A percentile compares a stretch with the other conserved stretches of the same genome.
phyloP scores from a whole-genome alignment of 2,113 vertebrate genomes.

The Semnornis frantzii region DNA sequence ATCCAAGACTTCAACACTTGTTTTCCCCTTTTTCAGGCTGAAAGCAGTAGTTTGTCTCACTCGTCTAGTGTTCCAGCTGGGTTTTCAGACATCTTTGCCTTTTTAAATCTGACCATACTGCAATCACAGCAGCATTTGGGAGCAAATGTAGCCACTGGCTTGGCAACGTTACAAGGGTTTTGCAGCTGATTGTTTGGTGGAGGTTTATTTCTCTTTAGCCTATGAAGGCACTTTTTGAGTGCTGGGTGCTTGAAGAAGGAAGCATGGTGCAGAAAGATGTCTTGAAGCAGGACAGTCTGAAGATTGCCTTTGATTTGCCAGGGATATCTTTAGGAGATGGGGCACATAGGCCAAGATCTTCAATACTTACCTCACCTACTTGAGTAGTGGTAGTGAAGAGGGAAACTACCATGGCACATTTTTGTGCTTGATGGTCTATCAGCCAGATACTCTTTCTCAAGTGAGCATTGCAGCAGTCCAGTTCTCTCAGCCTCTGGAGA shows the following conservation, averaged over 20 bases:
- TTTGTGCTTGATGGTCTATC: background rate
- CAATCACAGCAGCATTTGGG: background rate
- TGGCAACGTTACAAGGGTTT: background rate
- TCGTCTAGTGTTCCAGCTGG: background rate
- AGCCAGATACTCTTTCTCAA: background rate
- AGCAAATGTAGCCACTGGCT: background rate
- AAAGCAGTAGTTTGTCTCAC: background rate
- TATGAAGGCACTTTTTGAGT: background rate
- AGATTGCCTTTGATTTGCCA: background rate
- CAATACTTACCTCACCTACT: background rate
- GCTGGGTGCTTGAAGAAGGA: background rate
- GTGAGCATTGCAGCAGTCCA: background rate
- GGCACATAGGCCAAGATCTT: background rate
- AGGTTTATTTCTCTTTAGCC: background rate
- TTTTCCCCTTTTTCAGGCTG: background rate
- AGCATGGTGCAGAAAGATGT: background rate
- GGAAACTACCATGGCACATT: accelerated
- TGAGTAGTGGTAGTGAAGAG: background rate
- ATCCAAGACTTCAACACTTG: slow-evolving; percentile 3
- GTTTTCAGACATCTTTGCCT: background rate
- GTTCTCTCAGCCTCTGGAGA: background rate
- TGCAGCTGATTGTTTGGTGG: background rate
- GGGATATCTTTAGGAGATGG: background rate
- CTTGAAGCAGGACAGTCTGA: background rate
- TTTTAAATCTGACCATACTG: background rate